phyloP scores from a whole-genome alignment of 2,888 invertebrate species.

The Alentia gelatinosa region DNA sequence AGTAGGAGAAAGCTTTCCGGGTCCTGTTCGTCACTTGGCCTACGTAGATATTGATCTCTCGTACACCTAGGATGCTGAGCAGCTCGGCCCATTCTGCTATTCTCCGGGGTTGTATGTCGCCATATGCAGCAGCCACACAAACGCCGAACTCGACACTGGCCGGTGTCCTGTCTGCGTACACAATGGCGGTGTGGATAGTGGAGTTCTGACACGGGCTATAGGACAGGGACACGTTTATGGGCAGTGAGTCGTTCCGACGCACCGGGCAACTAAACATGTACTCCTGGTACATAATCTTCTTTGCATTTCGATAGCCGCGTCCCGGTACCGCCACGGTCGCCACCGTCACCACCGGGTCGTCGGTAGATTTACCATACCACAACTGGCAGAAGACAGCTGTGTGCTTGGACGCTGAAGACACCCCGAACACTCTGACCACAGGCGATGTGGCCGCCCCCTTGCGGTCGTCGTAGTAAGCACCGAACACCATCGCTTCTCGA shows the following conservation, averaged over 20 bases:
- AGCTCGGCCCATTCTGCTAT: constrained; percentile 61
- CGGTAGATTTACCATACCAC: constrained; percentile 50
- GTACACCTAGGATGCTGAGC: constrained; percentile 56
- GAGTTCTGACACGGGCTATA: constrained; percentile 46
- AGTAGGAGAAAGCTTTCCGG: constrained; percentile 55
- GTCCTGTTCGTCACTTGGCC: constrained; percentile 43
- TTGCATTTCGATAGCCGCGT: constrained; percentile 37
- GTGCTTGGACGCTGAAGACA: neutral
- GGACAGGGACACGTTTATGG: constrained; percentile 55
- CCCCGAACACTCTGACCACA: constrained; percentile 54
- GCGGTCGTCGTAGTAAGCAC: constrained; percentile 55
- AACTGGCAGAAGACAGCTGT: constrained; percentile 54
- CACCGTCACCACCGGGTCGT: constrained; percentile 43
- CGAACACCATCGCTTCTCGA: constrained; percentile 41
- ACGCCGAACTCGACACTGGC: constrained; percentile 55
- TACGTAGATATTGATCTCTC: constrained; percentile 60
- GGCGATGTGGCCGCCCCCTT: neutral
- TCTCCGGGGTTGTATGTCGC: constrained; percentile 15
- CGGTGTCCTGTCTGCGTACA: neutral
- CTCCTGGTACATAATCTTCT: constrained; percentile 54
- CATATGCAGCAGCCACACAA: constrained; percentile 60
- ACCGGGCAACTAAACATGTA: constrained; percentile 56
- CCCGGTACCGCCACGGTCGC: constrained; percentile 54
- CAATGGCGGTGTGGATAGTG: constrained; percentile 28
- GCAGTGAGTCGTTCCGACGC: neutral